Conservation (phyloP, 2,797 vertebrate species). For the Heterohyrax brucei region DNA sequence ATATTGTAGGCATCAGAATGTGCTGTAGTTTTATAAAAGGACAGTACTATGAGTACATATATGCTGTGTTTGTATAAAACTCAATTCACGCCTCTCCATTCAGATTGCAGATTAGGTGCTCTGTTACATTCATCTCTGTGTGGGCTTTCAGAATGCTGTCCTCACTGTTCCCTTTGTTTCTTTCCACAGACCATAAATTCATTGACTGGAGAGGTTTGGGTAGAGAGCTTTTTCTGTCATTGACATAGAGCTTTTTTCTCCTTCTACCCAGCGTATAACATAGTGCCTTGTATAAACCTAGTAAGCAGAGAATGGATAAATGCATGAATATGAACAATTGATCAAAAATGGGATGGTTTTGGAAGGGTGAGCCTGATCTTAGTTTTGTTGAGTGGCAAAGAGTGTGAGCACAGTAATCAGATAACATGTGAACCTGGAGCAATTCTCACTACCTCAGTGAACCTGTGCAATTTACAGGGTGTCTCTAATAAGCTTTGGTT, state of each 20-base stretch:
- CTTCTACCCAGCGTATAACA: neutral
- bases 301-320: conserved; percentile 53
- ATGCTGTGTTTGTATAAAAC: neutral
- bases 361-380: neutral
- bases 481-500: neutral
- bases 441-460: neutral
- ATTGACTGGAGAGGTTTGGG: conserved; percentile 19
- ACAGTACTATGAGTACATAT: neutral
- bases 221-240: too few relatives aligned
- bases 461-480: neutral
- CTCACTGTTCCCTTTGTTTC: neutral
- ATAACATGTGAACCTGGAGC: neutral
- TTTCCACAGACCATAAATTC: neutral
- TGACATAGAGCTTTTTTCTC: neutral
- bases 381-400: conserved; percentile 18
- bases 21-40: conserved; percentile 33
- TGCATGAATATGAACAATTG: neutral
- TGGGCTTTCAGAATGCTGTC: conserved; percentile 18
- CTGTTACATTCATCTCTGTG: neutral
- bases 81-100: neutral
- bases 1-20: conserved; percentile 12
- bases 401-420: neutral
- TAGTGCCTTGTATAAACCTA: neutral
- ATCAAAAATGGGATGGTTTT: neutral
- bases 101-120: neutral